Conservation (phyloP, 2,113 vertebrate species). For the Protomyctophum bolini region DNA sequence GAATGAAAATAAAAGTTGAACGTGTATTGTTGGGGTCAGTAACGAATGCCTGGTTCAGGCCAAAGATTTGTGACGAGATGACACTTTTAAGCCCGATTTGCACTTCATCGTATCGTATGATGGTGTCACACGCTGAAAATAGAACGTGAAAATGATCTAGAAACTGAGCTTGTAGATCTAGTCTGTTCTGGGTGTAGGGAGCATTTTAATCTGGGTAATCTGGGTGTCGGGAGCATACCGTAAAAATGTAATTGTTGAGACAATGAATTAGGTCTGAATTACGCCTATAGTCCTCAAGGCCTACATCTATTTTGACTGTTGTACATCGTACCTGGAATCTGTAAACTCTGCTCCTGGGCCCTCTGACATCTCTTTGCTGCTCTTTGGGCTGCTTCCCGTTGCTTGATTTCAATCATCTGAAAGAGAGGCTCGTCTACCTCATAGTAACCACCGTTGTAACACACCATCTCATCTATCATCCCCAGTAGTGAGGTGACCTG, state of each 20-base stretch:
- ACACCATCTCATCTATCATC: conserved; percentile 51
- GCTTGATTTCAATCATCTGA: conserved; percentile 23
- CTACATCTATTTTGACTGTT: no score
- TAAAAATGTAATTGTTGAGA: no score
- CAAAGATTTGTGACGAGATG: no score
- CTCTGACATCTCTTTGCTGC: conserved; percentile 21
- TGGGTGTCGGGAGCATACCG: no score
- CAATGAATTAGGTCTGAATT: no score
- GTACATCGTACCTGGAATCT: conserved; percentile 34
- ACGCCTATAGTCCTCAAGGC: no score
- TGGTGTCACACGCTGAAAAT: neutral
- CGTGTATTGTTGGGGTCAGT: no score
- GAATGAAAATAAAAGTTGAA: neutral
- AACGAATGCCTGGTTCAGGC: neutral
- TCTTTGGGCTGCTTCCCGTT: conserved; percentile 16
- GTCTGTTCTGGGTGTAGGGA: no score
- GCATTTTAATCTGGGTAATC: no score
- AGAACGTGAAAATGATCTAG: neutral
- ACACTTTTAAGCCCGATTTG: no score
- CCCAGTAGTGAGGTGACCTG: conserved; percentile 53
- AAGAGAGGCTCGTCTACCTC: conserved; percentile 25
- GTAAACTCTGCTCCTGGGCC: conserved; percentile 6
- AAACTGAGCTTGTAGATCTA: neutral
- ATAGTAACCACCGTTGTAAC: conserved; percentile 10
- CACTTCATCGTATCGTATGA: no score